These are phyloP conservation scores for Ericerus pela DNA, from an alignment of 1,140 invertebrate species.

Conservation along the genomic window DNA sequence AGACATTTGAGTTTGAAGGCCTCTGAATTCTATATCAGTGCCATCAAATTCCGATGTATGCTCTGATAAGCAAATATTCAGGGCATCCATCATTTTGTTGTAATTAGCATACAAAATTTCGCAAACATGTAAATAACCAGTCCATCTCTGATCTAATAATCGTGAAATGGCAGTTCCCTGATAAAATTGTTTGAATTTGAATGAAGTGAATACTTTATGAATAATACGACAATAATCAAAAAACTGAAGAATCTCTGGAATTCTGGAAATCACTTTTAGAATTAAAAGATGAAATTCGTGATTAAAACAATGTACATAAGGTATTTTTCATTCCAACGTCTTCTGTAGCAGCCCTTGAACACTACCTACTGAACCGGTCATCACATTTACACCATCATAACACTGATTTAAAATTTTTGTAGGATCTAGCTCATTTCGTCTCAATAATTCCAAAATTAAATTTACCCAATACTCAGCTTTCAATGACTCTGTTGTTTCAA, in stretches of 20 bases:
- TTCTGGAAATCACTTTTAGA: background rate
- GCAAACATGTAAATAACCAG: background rate
- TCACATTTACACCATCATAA: no score
- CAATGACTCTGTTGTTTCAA: background rate
- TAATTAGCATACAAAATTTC: conserved; percentile 1
- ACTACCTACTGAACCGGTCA: no score
- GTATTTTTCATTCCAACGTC: background rate
- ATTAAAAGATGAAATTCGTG: background rate
- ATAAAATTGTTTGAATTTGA: no score
- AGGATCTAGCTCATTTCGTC: background rate
- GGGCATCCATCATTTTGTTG: no score
- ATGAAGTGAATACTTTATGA: no score
- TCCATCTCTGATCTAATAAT: conserved; percentile 1
- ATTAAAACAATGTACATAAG: background rate
- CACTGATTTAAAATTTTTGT: background rate
- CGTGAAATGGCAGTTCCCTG: background rate
- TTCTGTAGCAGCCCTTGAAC: no score
- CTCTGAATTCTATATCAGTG: background rate
- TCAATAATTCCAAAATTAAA: background rate
- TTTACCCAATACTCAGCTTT: no score
- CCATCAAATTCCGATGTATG: background rate
- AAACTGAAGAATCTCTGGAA: background rate
- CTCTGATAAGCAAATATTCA: background rate
- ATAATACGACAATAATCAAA: no score
- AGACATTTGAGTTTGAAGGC: no score